A percentile compares a stretch with the other conserved stretches of the same genome.
phyloP scores from a whole-genome alignment of 2,797 vertebrate genomes.

The Diceros bicornis region DNA sequence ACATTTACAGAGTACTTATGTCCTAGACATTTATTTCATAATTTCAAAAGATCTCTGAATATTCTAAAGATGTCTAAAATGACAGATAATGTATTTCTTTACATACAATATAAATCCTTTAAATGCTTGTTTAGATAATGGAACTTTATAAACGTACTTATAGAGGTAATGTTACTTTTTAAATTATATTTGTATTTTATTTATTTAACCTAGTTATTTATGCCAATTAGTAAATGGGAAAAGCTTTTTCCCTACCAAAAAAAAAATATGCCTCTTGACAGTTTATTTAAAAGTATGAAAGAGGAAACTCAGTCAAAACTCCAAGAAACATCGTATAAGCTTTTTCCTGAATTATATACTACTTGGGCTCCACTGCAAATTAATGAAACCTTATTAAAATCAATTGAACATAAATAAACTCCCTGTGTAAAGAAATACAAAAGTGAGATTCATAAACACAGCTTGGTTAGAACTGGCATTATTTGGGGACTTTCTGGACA shows the following conservation, averaged over 20 bases:
- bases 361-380: slow-evolving; percentile 39
- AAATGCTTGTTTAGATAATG: slow-evolving; percentile 74
- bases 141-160: slow-evolving; percentile 66
- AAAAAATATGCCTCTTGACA: slow-evolving; percentile 64
- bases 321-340: not conserved
- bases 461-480: not conserved
- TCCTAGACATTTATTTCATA: slow-evolving; percentile 60
- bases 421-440: not conserved
- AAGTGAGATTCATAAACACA: not conserved
- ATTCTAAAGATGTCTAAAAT: slow-evolving; percentile 74
- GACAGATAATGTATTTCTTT: slow-evolving; percentile 64
- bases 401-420: not conserved
- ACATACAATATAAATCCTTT: slow-evolving; percentile 68
- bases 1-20: not conserved
- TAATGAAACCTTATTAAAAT: slow-evolving; percentile 65
- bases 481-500: not conserved
- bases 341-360: slow-evolving; percentile 66
- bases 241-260: not conserved
- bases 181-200: slow-evolving; percentile 73
- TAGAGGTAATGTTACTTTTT: slow-evolving; percentile 74
- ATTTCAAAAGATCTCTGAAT: slow-evolving; percentile 65
- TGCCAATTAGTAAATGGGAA: slow-evolving; percentile 71
- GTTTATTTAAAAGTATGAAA: slow-evolving; percentile 75
- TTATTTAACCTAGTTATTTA: slow-evolving; percentile 80
- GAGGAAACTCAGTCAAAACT: slow-evolving; percentile 73